A percentile compares a stretch with the other conserved stretches of the same genome.
phyloP scores from a whole-genome alignment of 2,797 vertebrate species.

The Crenuchus spilurus region DNA sequence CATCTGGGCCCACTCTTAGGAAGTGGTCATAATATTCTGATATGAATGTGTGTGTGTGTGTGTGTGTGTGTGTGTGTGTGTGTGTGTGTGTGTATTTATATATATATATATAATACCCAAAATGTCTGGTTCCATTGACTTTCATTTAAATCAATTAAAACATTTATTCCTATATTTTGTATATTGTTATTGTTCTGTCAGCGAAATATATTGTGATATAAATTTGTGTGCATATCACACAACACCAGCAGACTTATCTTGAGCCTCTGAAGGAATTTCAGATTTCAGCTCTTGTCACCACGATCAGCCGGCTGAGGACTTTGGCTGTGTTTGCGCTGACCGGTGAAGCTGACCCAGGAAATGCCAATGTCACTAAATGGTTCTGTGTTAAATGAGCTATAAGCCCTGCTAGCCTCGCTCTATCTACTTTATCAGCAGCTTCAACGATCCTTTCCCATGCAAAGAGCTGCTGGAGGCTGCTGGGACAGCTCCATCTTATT shows the following conservation, averaged over 20 bases:
- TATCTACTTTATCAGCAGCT: slow-evolving; percentile 69
- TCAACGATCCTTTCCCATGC: slow-evolving; percentile 75
- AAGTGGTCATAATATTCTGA: no score
- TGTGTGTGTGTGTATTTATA: no score
- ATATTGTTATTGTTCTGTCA: no score
- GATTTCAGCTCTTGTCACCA: slow-evolving; percentile 38
- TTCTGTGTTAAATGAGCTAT: slow-evolving; percentile 84
- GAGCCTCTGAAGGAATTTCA: slow-evolving; percentile 1
- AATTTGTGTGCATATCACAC: no score
- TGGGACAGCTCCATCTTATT: slow-evolving; percentile 6
- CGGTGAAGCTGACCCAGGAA: slow-evolving; percentile 74
- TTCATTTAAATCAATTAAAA: no score
- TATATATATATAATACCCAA: no score
- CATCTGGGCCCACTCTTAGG: no score
- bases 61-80: no score
- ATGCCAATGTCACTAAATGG: slow-evolving; percentile 73
- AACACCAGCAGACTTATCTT: slow-evolving; percentile 2
- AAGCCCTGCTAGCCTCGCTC: slow-evolving; percentile 66
- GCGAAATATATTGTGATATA: no score
- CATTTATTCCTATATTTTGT: no score
- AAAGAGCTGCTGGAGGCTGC: slow-evolving; percentile 68
- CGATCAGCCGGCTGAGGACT: slow-evolving; percentile 65
- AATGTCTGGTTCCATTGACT: no score
- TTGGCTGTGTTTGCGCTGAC: slow-evolving; percentile 67
- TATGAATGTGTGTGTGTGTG: no score